Percentiles rank a stretch among this genome's conserved stretches.
Evolutionary conservation across 1,140 invertebrate species (phyloP).

Genomic region (Galendromus occidentalis): DNA sequence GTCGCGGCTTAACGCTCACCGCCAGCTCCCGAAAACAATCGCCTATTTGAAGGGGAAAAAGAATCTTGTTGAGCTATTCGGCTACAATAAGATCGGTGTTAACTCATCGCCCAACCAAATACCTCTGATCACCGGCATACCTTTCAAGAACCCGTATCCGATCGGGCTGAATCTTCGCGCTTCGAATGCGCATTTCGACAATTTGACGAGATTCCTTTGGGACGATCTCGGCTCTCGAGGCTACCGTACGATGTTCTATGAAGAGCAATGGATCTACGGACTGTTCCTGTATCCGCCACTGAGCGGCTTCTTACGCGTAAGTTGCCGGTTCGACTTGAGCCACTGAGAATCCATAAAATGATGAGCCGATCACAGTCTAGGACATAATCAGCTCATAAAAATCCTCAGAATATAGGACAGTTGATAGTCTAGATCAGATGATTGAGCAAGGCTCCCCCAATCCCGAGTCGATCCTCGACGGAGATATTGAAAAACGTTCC

Average conservation of each 20-base stretch:
- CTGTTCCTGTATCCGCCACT: background rate
- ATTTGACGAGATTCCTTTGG: background rate
- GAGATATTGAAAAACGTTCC: too few relatives aligned
- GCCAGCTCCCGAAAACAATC: slow-evolving; percentile 34
- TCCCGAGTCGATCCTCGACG: too few relatives aligned
- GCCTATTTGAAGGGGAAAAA: slow-evolving; percentile 27
- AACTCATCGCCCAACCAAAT: slow-evolving; percentile 32
- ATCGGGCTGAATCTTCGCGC: too few relatives aligned
- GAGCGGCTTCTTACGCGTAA: background rate
- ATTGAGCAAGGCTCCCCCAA: too few relatives aligned
- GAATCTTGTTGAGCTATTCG: slow-evolving; percentile 24
- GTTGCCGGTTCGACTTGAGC: too few relatives aligned
- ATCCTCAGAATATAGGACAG: too few relatives aligned
- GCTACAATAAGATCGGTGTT: slow-evolving; percentile 30
- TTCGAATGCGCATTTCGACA: background rate
- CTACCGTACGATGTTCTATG: background rate
- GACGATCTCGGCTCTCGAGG: background rate
- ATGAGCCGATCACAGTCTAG: too few relatives aligned
- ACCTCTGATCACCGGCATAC: slow-evolving; percentile 25
- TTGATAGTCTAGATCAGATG: too few relatives aligned
- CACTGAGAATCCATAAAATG: too few relatives aligned
- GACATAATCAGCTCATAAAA: too few relatives aligned
- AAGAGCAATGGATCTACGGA: background rate
- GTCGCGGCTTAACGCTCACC: slow-evolving; percentile 36
- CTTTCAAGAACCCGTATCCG: background rate